Evolutionary conservation across 2,113 vertebrate species (phyloP), one percentile per base, ranked within the genome.

Genomic region (Nycticryphes semicollaris): DNA sequence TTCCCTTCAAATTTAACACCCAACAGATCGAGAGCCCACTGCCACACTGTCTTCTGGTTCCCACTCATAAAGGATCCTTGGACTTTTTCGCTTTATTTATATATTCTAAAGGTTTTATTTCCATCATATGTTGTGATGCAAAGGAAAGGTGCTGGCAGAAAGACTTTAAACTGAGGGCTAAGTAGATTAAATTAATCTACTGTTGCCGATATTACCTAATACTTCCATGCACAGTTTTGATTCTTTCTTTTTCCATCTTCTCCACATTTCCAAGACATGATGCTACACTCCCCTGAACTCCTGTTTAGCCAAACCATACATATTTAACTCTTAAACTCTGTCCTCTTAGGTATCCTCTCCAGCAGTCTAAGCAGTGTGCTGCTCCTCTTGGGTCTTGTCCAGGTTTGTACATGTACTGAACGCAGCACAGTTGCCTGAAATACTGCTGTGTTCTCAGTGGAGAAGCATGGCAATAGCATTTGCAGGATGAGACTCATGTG

Each of bases 111-210:
- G 11, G 2, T 3, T 47, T 93, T 59, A 43, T 59, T 48, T 45
- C 21, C 15, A 56, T 9, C 6, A 2, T 73, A 74, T 35, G 31
- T 15, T 85, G 31, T 33, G 53, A 68, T 62, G 24, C 17, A 87
- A 39, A 81, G 67, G 41, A 69, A 81, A 84, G 33, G 30, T 45
- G n/a, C 37, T 79, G 39, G 64, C 53, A 91, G n/a, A n/a, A 84
- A 60, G 37, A 41, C 84, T 76, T 81, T 76, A 56, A 84, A 81
- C 15, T 60, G 69, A 90, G 15, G 18, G 54, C 43, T 85, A 89
- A 89, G 84, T 15, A 75, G 43, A 70, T 35, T 27, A 76, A 95
- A 83, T 63, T 35, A 27, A 89, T 66, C 48, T 93, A 47, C n/a
- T 84, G 69, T 35, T 1, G 7, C 43, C 70, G 31, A 6, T 73